Percentiles rank a stretch among this genome's conserved stretches.
Conservation (phyloP, 2,888 invertebrate species). For the Elmis aenea region DNA sequence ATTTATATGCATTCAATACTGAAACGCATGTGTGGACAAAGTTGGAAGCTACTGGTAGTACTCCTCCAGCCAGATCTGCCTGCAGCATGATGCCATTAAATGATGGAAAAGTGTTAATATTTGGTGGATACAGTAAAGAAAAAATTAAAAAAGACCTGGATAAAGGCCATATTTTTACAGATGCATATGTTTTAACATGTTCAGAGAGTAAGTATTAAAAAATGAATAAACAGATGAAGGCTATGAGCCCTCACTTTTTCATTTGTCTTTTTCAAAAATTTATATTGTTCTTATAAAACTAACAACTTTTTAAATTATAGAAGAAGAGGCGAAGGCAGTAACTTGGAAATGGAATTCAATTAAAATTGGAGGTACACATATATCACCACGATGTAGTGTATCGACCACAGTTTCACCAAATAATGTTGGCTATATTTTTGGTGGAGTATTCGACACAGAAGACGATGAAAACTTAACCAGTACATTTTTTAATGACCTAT, state of each 20-base stretch:
- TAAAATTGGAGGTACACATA: constrained; percentile 61
- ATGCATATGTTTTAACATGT: constrained; percentile 62
- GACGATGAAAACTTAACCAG: constrained; percentile 68
- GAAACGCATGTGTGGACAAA: constrained; percentile 76
- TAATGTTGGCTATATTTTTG: constrained; percentile 73
- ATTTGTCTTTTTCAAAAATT: no score
- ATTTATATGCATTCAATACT: constrained; percentile 74
- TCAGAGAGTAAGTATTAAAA: constrained; percentile 53
- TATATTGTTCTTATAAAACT: not conserved
- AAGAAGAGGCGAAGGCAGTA: constrained; percentile 53
- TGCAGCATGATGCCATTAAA: constrained; percentile 65
- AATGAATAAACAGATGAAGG: no score
- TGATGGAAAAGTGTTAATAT: constrained; percentile 63
- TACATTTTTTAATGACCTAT: constrained; percentile 76
- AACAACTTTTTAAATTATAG: constrained; percentile 40
- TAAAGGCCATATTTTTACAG: constrained; percentile 64
- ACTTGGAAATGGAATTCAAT: constrained; percentile 69
- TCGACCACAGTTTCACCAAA: constrained; percentile 59
- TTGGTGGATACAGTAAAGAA: constrained; percentile 75
- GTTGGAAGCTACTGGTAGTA: constrained; percentile 59
- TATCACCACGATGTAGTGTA: constrained; percentile 66
- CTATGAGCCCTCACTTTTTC: no score
- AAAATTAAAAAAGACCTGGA: constrained; percentile 70
- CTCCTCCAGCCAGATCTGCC: constrained; percentile 75
- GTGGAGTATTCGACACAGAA: constrained; percentile 81